Base-by-base conservation (phyloP, 2,797 vertebrate genomes). In the Arremon aurantiirostris region DNA sequence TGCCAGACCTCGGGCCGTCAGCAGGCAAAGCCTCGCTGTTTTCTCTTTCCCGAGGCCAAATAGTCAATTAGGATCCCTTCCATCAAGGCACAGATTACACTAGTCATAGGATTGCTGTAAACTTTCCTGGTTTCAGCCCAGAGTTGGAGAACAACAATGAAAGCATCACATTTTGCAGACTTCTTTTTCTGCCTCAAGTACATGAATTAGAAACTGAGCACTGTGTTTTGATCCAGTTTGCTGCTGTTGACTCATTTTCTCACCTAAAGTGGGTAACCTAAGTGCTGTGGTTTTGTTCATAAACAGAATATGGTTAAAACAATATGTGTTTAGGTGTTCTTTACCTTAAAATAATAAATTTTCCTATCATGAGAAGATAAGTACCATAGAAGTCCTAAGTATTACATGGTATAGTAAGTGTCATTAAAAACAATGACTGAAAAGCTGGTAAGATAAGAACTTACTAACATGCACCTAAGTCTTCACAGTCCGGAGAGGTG, bases 211-310 rank as follows among this genome's bases (percentile, higher is more conserved):
- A 76, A 88, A 65, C 32, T 4, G 22, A 88, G 61, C 19, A 5
- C 32, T 44, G 14, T 4, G 0, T 82, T 88, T 89, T 86, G 47
- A 78, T 71, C 27, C 39, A 9, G 1, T 17, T 60, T 66, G 50
- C 69, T 88, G 35, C 49, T 64, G 5, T 46, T 78, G 8, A n/a
- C 10, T 71, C 8, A 6, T 52, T 88, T 80, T 50, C 27, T 86
- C 39, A 69, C 26, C 37, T 46, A 12, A 69, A 71, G 28, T 12
- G 35, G n/a, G 28, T 75, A 73, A 61, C 22, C 6, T 52, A 19
- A 44, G 21, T 0, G 0, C 30, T 59, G 1, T 72, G 26, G 23
- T 63, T 70, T 11, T 8, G 0, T 46, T 19, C 19, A 6, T 57
- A 49, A 49, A 60, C 44, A 41, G 39, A 30, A 19, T 4, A 6